A percentile compares a stretch with the other conserved stretches of the same genome.
phyloP scores from a whole-genome alignment of 2,797 vertebrate species.

The Glyptemys insculpta region DNA sequence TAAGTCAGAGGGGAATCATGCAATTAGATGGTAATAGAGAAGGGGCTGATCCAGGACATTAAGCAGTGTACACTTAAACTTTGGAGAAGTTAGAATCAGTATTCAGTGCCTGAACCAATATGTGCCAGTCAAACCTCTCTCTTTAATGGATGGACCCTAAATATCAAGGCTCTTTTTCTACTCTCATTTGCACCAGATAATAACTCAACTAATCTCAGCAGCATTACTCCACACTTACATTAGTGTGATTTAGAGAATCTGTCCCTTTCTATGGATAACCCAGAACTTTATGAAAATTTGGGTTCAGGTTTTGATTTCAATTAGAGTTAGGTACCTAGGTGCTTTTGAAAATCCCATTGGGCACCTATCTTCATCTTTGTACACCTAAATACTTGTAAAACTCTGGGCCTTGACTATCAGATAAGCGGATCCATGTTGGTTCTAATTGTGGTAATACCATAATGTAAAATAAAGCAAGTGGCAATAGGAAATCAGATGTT shows the following conservation, averaged over 20 bases:
- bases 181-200: neutral
- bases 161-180: neutral
- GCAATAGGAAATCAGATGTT: neutral
- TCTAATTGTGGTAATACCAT: rapidly evolving
- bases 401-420: neutral
- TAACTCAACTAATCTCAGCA: neutral
- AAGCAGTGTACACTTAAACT: neutral
- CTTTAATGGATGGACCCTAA: neutral
- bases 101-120: neutral
- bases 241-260: neutral
- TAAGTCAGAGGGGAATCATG: neutral
- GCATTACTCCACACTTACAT: neutral
- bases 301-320: neutral
- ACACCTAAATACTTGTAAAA: neutral
- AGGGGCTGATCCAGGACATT: neutral
- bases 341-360: neutral
- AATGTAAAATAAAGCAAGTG: neutral
- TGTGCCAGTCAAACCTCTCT: neutral
- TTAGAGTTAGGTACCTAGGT: neutral
- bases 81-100: neutral
- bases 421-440: neutral
- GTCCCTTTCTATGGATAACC: neutral
- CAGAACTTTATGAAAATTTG: neutral
- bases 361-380: neutral
- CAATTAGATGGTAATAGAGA: neutral